Base-by-base conservation (phyloP, 2,797 vertebrate species). In the Labroides dimidiatus region DNA sequence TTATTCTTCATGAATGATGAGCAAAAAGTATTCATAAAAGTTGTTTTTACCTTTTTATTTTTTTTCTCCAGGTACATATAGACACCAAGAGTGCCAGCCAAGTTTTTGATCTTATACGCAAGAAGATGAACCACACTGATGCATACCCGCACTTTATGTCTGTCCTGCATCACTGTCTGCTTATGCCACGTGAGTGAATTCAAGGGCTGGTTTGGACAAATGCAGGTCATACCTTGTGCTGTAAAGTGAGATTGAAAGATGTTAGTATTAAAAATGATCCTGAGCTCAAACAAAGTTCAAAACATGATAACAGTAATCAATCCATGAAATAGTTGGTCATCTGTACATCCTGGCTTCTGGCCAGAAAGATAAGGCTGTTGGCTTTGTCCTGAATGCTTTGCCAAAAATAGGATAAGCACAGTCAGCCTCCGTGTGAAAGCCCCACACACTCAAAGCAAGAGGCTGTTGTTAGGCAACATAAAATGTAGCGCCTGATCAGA, bases 141-240 rank as follows among this genome's bases (percentile, higher is more conserved):
- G 96, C 97, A 0, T 97, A 98, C 80, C 97, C 97, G 48, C 97
- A 99, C 95, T 97, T 99, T 94, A 97, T 99, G 95, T 99, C 98
- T 78, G 95, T 99, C 82, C 93, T 99, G 82, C 97, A 99, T 84
- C 98, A 99, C 93, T 99, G 98, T 89, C 96, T 99, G 88, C 96
- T 99, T 63, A 99, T 99, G 98, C 98, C 98, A 92, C 96, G 98
- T 99, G 84, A 96, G 98, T 94, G 2, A 33, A 5, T 33, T 33
- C 7, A 8, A 33, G 30, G 30, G 24, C 24, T 27, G 3, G 3
- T 27, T 27, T 27, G 24, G 5, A 33, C 30, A 33, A 33, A 33
- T 33, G 30, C 30, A 4, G 30, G 30, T 33, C 4, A 33, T 33
- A 33, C 30, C 45, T 49, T 17, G 15, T 37, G 15, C 16, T 47